phyloP scores from a whole-genome alignment of 2,797 vertebrate genomes.

The Huso huso region DNA sequence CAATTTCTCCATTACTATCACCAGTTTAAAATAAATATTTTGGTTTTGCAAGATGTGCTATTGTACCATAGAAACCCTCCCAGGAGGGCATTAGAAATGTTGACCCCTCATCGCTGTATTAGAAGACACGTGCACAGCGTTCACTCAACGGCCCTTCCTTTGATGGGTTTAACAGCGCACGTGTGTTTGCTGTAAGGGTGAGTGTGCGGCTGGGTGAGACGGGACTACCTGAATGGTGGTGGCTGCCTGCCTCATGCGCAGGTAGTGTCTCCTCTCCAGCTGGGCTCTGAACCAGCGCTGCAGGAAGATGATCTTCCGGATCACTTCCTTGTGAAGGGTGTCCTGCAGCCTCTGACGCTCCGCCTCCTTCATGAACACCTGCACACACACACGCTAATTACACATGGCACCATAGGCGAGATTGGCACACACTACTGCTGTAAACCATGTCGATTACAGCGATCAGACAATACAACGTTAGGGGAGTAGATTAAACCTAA shows the following conservation, averaged over 20 bases:
- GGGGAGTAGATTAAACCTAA: neutral
- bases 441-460: neutral
- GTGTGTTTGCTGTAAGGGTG: no score
- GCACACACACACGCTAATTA: constrained; percentile 10
- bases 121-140: no score
- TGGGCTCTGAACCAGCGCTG: constrained; percentile 83
- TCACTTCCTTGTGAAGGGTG: constrained; percentile 71
- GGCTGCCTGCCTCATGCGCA: constrained; percentile 63
- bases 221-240: constrained; percentile 67
- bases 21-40: no score
- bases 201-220: neutral
- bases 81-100: no score
- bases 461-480: neutral
- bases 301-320: constrained; percentile 71
- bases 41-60: no score
- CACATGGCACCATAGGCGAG: neutral
- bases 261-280: constrained; percentile 70
- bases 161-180: no score
- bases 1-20: no score
- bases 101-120: no score
- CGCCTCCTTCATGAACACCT: constrained; percentile 89
- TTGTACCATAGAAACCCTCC: no score
- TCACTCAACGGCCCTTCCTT: no score
- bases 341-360: constrained; percentile 74
- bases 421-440: neutral